phyloP scores from a whole-genome alignment of 2,113 vertebrate genomes.

The Cygnus atratus region DNA sequence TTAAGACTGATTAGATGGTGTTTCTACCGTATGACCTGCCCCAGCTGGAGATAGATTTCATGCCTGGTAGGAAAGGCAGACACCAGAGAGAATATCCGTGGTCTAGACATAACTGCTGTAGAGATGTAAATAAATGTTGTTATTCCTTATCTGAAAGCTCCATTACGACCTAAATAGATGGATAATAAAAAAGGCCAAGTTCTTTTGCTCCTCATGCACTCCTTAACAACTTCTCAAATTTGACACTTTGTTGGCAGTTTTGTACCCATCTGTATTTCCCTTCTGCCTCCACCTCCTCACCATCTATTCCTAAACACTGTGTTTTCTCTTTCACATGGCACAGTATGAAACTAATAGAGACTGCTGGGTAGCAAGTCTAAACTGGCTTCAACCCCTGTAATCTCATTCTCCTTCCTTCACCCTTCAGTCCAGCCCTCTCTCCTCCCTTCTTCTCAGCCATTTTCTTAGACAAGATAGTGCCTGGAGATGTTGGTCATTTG shows the following conservation, averaged over 20 bases:
- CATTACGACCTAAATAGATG: background rate
- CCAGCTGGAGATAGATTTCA: background rate
- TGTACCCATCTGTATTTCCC: background rate
- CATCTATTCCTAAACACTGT: background rate
- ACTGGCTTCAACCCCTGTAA: background rate
- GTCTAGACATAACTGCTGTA: background rate
- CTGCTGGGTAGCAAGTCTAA: background rate
- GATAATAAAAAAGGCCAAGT: background rate
- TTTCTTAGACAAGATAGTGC: background rate
- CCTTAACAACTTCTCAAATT: background rate
- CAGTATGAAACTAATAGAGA: background rate
- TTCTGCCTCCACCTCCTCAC: slow-evolving; percentile 28
- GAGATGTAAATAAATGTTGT: background rate
- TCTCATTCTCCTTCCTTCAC: background rate
- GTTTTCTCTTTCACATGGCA: background rate
- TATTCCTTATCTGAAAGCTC: background rate
- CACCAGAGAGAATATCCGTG: background rate
- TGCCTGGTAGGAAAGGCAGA: background rate
- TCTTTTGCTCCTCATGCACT: background rate
- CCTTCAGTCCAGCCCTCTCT: background rate
- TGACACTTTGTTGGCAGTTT: background rate
- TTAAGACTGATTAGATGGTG: background rate
- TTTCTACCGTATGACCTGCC: background rate
- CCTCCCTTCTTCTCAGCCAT: background rate
- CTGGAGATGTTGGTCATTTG: background rate